Evolutionary conservation across 2,888 invertebrate species (phyloP).

Genomic region (Acleris sparsana): DNA sequence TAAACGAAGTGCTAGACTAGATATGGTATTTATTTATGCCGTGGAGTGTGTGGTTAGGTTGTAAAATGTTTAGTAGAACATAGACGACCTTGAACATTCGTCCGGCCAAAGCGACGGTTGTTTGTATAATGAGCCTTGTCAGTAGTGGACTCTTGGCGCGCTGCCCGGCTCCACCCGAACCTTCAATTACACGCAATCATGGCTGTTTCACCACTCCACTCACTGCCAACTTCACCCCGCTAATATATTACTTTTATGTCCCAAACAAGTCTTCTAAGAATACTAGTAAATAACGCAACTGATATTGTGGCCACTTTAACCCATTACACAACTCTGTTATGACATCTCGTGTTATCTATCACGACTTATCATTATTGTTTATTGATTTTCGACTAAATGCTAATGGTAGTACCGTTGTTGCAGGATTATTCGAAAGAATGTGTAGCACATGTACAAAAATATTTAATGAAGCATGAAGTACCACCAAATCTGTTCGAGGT

Average conservation of each 20-base stretch:
- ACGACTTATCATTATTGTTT: slow-evolving; percentile 21
- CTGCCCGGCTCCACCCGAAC: slow-evolving; percentile 48
- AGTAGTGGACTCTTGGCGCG: slow-evolving; percentile 58
- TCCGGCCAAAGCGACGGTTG: slow-evolving; percentile 52
- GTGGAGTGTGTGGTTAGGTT: slow-evolving; percentile 37
- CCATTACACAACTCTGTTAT: slow-evolving; percentile 10
- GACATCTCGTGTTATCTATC: slow-evolving; percentile 15
- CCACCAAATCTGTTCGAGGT: slow-evolving; percentile 99
- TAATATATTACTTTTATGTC: slow-evolving; percentile 26
- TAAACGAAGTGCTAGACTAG: too few species aligned
- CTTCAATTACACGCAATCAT: slow-evolving; percentile 41
- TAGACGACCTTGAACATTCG: slow-evolving; percentile 47
- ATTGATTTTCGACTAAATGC: slow-evolving; percentile 33
- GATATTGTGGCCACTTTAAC: slow-evolving; percentile 17
- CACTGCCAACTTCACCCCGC: slow-evolving; percentile 22
- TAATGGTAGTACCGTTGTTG: slow-evolving; percentile 57
- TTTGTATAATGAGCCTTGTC: slow-evolving; percentile 66
- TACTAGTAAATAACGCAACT: slow-evolving; percentile 25
- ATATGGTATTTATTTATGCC: not conserved
- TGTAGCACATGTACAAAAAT: slow-evolving; percentile 98
- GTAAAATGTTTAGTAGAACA: slow-evolving; percentile 37
- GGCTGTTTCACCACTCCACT: slow-evolving; percentile 27
- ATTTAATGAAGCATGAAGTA: slow-evolving; percentile 98
- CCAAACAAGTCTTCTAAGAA: slow-evolving; percentile 15
- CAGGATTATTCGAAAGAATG: slow-evolving; percentile 99